Evolutionary conservation across 2,797 vertebrate species (phyloP).

Genomic region (Falco berigora): DNA sequence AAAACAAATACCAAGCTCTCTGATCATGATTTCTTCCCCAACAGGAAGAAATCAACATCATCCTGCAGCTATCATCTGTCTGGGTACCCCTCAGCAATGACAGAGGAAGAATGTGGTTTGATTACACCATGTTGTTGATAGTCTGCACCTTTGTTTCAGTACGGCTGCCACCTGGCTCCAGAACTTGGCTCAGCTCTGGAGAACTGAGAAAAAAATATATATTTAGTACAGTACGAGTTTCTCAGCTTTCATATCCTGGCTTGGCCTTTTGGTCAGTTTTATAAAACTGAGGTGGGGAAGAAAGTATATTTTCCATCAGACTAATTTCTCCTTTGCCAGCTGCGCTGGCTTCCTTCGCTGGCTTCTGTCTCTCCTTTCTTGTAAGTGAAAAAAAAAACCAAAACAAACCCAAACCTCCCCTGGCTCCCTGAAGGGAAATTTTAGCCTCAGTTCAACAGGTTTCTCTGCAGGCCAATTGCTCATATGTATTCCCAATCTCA

Average conservation of each 20-base stretch:
- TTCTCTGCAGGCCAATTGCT: not conserved
- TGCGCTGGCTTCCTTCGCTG: not conserved
- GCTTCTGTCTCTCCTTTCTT: conserved; percentile 19
- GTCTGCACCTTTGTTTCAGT: not conserved
- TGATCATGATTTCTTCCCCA: not conserved
- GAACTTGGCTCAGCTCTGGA: not conserved
- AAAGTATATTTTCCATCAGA: conserved; percentile 22
- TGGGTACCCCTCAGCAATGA: not conserved
- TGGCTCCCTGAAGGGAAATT: conserved; percentile 12
- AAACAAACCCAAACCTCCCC: not conserved
- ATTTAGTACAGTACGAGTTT: not conserved
- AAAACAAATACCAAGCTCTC: not conserved
- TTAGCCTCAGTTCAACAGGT: not conserved
- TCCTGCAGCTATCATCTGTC: not conserved
- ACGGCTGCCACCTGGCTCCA: not conserved
- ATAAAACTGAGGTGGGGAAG: not conserved
- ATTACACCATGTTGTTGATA: not conserved
- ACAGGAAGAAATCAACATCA: not conserved
- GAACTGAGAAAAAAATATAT: not conserved
- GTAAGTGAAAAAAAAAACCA: not conserved
- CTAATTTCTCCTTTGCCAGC: not conserved
- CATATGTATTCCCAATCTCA: not conserved
- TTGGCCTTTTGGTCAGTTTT: not conserved
- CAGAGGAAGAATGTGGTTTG: not conserved
- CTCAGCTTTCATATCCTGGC: conserved; percentile 1